Evolutionary conservation across 2,888 invertebrate species (phyloP), one percentile per base, ranked within the genome.

Genomic region (Hypomecis punctinalis): DNA sequence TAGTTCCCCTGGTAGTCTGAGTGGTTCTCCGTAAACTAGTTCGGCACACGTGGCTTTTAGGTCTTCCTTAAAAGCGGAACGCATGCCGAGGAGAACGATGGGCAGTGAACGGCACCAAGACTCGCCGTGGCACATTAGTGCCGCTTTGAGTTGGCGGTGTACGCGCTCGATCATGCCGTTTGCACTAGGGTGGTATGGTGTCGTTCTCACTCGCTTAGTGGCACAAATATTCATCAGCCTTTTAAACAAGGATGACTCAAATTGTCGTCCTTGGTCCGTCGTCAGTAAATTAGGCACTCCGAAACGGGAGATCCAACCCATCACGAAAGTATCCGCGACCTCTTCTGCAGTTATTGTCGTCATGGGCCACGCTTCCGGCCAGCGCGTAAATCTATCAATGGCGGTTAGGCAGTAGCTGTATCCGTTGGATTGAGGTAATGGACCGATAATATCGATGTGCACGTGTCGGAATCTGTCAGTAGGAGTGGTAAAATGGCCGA

Each of bases 391-490:
- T n/a, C 48, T 35, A 36, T 49, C 48, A 7, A 49, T 49, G 1
- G 36, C 48, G n/a, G 48, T 49, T 6, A 51, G 49, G 11, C 49
- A 51, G 11, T 51, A 51, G 9, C 11, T 51, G 8, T 37, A 51
- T 7, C 23, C 49, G 8, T 36, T n/a, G 11, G 49, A 51, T 5
- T 37, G 36, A 0, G 37, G 39, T 51, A 39, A 9, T 0, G 46
- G 46, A 5, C 46, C 46, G 1, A 45, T n/a, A 5, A 45, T 9
- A 7, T 45, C 45, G 45, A 45, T 45, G 5, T 45, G n/a, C 5
- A 45, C n/a, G 45, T 45, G 9, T n/a, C 10, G 6, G 5, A 45
- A 45, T 10, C 45, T 10, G 5, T 5, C 13, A 0, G 46, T 23
- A 6, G 13, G 46, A 6, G 46, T 23, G 0, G 5, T 6, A 23